These are phyloP conservation scores for Amiota communis DNA, from an alignment of 2,888 invertebrate genomes.

Conservation along the genomic window DNA sequence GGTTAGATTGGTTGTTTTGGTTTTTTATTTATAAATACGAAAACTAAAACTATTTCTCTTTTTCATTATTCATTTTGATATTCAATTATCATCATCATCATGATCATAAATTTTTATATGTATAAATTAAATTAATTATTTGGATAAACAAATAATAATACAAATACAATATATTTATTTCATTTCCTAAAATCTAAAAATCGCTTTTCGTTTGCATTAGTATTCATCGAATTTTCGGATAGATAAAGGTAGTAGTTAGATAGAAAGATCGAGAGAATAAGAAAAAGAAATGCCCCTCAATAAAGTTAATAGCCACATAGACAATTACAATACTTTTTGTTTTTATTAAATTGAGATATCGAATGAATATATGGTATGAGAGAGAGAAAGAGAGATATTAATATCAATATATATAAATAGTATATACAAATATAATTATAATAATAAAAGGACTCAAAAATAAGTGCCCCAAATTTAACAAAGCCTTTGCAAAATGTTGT, in stretches of 20 bases:
- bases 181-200: constrained; percentile 13
- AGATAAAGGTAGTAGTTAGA: too few relatives aligned
- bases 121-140: constrained; percentile 21
- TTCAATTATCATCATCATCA: constrained; percentile 2
- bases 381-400: too few relatives aligned
- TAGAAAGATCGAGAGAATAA: background rate
- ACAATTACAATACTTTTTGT: background rate
- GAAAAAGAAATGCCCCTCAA: background rate
- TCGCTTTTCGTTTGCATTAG: constrained; percentile 19
- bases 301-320: background rate
- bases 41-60: constrained; percentile 8
- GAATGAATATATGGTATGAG: too few relatives aligned
- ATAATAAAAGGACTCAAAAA: too few relatives aligned
- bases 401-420: too few relatives aligned
- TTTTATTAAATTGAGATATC: too few relatives aligned
- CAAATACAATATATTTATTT: constrained; percentile 18
- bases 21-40: constrained; percentile 27
- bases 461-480: too few relatives aligned
- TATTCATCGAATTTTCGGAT: background rate
- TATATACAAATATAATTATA: too few relatives aligned
- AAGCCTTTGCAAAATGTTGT: too few relatives aligned
- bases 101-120: background rate
- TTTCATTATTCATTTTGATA: background rate
- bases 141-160: constrained; percentile 24
- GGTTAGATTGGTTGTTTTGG: background rate